phyloP scores from a whole-genome alignment of 1,140 invertebrate species.

The Saccostrea glomerata region DNA sequence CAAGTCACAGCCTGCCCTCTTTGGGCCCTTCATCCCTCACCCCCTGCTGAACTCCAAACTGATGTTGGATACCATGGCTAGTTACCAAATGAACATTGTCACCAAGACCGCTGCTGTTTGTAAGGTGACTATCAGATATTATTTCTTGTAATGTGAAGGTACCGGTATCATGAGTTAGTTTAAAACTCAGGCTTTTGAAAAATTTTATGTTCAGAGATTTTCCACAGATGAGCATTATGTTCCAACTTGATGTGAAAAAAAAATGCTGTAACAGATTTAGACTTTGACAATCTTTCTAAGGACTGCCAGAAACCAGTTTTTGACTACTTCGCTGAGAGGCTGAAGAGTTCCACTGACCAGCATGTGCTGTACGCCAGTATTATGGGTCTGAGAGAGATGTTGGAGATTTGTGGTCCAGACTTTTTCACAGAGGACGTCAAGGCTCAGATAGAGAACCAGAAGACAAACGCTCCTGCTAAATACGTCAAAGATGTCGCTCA shows the following conservation, averaged over 20 bases:
- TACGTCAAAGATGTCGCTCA: constrained; percentile 45
- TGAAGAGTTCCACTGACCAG: constrained; percentile 25
- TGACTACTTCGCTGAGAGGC: constrained; percentile 31
- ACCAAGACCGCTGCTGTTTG: not conserved
- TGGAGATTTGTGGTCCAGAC: constrained; percentile 38
- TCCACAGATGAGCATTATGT: not conserved
- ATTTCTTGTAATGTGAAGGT: not conserved
- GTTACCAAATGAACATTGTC: not conserved
- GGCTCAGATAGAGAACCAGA: constrained; percentile 13
- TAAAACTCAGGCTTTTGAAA: not conserved
- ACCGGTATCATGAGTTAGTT: not conserved
- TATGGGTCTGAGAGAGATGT: constrained; percentile 40
- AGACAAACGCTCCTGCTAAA: constrained; percentile 7
- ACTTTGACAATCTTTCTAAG: constrained; percentile 28
- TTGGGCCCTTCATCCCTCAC: not conserved
- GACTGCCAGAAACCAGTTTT: constrained; percentile 43
- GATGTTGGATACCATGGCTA: not conserved
- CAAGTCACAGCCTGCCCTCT: not conserved
- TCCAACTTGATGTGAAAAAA: not conserved
- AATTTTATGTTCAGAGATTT: not conserved
- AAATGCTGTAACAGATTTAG: no score
- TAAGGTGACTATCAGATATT: not conserved
- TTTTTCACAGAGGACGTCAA: constrained; percentile 37
- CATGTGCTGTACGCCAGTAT: constrained; percentile 5
- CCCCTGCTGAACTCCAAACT: not conserved